These are phyloP conservation scores for Catharus fuscescens DNA, from an alignment of 2,113 vertebrate species.

Conservation along the genomic window DNA sequence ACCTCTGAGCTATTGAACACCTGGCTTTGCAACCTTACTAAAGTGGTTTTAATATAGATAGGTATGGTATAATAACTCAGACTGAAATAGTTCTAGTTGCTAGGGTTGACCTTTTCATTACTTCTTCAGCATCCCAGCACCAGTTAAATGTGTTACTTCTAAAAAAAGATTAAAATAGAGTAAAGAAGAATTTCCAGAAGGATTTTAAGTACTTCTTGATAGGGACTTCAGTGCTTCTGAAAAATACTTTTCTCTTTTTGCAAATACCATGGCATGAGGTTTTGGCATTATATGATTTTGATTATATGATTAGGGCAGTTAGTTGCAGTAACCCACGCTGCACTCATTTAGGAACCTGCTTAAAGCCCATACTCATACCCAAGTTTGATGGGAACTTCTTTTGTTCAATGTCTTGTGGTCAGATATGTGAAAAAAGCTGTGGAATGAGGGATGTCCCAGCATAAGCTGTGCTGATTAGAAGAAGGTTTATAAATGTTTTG, in stretches of 20 bases:
- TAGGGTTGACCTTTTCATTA: slow-evolving; percentile 6
- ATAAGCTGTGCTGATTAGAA: background rate
- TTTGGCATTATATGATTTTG: background rate
- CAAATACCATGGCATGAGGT: background rate
- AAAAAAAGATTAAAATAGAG: background rate
- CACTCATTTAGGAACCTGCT: background rate
- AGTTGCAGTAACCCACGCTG: background rate
- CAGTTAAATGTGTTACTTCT: background rate
- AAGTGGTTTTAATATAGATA: background rate
- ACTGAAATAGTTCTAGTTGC: background rate
- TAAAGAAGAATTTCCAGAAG: background rate
- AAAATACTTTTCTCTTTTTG: background rate
- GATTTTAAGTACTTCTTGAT: background rate
- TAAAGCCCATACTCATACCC: background rate
- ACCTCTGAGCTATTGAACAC: background rate
- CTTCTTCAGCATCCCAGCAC: background rate
- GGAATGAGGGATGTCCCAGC: background rate
- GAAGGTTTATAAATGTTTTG: background rate
- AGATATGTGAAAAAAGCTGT: background rate
- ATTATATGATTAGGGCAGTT: background rate
- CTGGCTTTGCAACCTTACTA: background rate
- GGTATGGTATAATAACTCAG: background rate
- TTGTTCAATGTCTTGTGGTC: background rate
- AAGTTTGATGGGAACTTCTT: background rate
- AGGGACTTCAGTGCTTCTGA: background rate